Percentiles rank a stretch among this genome's conserved stretches.
These are phyloP conservation scores for Bugula neritina DNA, from an alignment of 2,888 invertebrate species.

Conservation along the genomic window DNA sequence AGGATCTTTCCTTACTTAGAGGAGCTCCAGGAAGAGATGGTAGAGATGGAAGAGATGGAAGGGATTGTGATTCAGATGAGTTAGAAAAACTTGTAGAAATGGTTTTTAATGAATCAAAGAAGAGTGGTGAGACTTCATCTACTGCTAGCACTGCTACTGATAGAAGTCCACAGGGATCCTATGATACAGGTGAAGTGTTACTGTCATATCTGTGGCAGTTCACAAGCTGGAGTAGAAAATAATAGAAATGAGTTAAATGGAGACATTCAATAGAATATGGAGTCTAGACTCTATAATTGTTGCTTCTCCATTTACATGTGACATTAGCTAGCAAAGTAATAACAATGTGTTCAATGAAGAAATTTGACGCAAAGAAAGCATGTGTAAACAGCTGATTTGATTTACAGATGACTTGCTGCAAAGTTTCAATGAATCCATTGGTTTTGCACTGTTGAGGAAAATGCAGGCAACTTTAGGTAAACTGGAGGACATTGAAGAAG, in stretches of 20 bases:
- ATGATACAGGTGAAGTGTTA: not conserved
- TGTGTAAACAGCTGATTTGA: too few relatives aligned
- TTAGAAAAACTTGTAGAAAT: not conserved
- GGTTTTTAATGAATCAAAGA: not conserved
- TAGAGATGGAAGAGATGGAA: conserved; percentile 16
- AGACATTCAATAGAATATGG: too few relatives aligned
- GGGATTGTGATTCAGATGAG: not conserved
- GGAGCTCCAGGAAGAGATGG: conserved; percentile 17
- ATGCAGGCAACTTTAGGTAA: not conserved
- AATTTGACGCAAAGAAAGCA: too few relatives aligned
- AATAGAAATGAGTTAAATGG: too few relatives aligned
- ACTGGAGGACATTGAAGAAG: not conserved
- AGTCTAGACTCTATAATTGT: too few relatives aligned
- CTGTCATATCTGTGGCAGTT: too few relatives aligned
- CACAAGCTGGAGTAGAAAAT: too few relatives aligned
- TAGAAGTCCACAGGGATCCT: not conserved
- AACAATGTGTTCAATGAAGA: too few relatives aligned
- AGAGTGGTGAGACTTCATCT: not conserved
- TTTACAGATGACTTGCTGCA: not conserved
- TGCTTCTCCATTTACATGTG: too few relatives aligned
- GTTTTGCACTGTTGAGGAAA: not conserved
- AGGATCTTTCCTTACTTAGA: not conserved
- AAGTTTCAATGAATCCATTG: not conserved
- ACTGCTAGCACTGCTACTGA: not conserved
- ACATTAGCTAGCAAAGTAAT: too few relatives aligned